These are phyloP conservation scores for Phodopus roborovskii DNA, from an alignment of 2,113 vertebrate genomes.

Conservation along the genomic window DNA sequence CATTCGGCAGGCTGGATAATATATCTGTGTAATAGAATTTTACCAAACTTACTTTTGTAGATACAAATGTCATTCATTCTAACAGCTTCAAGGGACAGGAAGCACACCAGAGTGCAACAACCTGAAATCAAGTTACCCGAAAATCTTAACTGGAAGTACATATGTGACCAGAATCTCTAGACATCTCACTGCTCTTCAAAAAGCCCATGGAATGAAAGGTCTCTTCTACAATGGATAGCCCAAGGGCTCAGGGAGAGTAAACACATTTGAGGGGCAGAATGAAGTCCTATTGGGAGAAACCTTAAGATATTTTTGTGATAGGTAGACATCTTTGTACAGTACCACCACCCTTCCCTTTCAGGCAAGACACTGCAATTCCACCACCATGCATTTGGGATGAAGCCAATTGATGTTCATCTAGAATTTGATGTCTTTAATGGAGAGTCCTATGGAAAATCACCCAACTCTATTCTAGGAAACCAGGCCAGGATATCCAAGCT, in stretches of 20 bases:
- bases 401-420: not conserved
- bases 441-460: not conserved
- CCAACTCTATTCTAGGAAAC: not conserved
- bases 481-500: not conserved
- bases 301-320: not conserved
- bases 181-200: not conserved
- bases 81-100: not conserved
- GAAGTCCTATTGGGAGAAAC: not conserved
- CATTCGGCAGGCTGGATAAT: not conserved
- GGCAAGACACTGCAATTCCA: not conserved
- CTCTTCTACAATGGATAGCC: not conserved
- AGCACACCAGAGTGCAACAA: not conserved
- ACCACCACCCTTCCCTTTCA: not conserved
- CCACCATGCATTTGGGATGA: not conserved
- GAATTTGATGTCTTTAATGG: not conserved
- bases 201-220: not conserved
- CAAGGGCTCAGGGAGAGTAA: not conserved
- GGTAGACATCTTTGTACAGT: not conserved
- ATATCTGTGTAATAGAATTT: not conserved
- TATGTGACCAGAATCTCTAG: not conserved
- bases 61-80: not conserved
- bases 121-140: not conserved
- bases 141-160: not conserved
- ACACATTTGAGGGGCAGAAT: fast-evolving
- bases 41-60: not conserved